Evolutionary conservation across 2,797 vertebrate genomes (phyloP).

Genomic region (Cyclura pinguis): DNA sequence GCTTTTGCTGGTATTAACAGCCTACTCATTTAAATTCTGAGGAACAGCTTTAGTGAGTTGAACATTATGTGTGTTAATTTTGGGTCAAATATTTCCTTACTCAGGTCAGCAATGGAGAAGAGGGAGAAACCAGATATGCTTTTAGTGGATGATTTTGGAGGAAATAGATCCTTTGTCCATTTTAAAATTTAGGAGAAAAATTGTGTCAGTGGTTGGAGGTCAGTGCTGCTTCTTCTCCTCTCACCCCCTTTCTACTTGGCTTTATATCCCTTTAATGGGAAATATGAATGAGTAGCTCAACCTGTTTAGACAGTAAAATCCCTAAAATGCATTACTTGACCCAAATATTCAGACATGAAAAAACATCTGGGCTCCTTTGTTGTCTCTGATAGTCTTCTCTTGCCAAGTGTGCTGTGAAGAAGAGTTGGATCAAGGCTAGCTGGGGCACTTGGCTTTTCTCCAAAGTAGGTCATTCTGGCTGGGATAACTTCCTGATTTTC

Average conservation of each 20-base stretch:
- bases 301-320: conserved; percentile 18
- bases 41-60: conserved; percentile 29
- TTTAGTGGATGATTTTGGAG: neutral
- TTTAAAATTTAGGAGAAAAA: neutral
- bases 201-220: neutral
- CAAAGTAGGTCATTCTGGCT: conserved; percentile 6
- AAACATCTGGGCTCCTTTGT: conserved; percentile 3
- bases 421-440: neutral
- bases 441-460: neutral
- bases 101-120: conserved; percentile 15
- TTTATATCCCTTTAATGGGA: neutral
- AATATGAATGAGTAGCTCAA: neutral
- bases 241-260: neutral
- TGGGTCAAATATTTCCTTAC: conserved; percentile 40
- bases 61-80: conserved; percentile 39
- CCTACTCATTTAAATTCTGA: conserved; percentile 40
- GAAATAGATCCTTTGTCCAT: neutral
- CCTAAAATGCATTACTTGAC: conserved; percentile 5
- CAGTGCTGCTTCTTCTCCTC: neutral
- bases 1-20: conserved; percentile 41
- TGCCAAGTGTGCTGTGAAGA: conserved; percentile 5
- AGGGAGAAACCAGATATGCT: neutral
- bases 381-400: neutral
- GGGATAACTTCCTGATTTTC: conserved; percentile 6
- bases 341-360: conserved; percentile 10